phyloP scores from a whole-genome alignment of 2,797 vertebrate species.

The Petrocephalus sullivani region DNA sequence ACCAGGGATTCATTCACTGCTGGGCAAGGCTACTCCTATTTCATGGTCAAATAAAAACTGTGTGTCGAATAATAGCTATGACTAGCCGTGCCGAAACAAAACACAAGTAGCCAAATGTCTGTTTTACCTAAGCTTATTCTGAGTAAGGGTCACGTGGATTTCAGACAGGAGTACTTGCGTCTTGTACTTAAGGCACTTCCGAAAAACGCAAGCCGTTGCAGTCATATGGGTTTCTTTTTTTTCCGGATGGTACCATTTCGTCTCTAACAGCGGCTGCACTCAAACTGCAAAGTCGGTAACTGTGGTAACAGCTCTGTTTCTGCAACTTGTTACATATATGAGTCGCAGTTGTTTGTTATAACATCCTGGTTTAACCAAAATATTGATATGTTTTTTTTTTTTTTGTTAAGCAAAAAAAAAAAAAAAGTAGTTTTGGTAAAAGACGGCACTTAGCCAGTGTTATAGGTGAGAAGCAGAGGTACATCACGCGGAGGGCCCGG shows the following conservation, averaged over 20 bases:
- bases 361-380: slow-evolving; percentile 22
- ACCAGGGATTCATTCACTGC: slow-evolving; percentile 58
- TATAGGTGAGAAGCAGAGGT: slow-evolving; percentile 55
- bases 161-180: background rate
- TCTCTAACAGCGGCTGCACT: slow-evolving; percentile 28
- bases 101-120: background rate
- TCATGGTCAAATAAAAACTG: slow-evolving; percentile 10
- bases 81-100: background rate
- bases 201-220: slow-evolving; percentile 42
- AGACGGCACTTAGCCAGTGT: slow-evolving; percentile 49
- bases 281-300: slow-evolving; percentile 9
- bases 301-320: background rate
- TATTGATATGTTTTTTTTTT: slow-evolving; percentile 34
- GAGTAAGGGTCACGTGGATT: background rate
- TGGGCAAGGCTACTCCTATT: slow-evolving; percentile 34
- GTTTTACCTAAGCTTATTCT: background rate
- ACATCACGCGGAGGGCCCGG: slow-evolving; percentile 46
- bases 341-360: slow-evolving; percentile 11
- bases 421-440: slow-evolving; percentile 57
- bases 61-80: slow-evolving; percentile 12
- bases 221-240: slow-evolving; percentile 48
- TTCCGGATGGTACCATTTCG: slow-evolving; percentile 17
- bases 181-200: slow-evolving; percentile 10
- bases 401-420: slow-evolving; percentile 23
- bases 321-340: slow-evolving; percentile 17